Percentiles rank a stretch among this genome's conserved stretches.
These are phyloP conservation scores for Tolypeutes matacus DNA, from an alignment of 2,797 vertebrate species.

Conservation along the genomic window DNA sequence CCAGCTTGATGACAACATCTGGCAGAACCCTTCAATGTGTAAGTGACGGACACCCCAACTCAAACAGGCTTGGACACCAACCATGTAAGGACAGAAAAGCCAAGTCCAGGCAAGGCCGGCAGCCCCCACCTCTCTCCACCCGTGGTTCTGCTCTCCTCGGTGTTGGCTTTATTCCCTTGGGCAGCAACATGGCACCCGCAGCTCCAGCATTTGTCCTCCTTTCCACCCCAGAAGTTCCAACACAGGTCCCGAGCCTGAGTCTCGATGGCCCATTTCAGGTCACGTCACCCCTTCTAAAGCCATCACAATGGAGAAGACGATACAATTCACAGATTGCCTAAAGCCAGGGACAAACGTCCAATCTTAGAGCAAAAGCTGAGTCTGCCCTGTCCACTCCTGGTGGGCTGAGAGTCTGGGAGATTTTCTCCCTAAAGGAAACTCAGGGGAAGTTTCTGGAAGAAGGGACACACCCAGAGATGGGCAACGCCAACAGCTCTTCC, in stretches of 20 bases:
- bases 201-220: background rate
- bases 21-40: background rate
- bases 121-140: too few relatives aligned
- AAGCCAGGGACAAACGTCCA: fast-evolving
- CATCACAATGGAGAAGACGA: background rate
- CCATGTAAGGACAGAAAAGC: background rate
- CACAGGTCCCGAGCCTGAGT: background rate
- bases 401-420: too few relatives aligned
- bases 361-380: fast-evolving
- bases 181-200: background rate
- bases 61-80: background rate
- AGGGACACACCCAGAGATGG: background rate
- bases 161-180: too few relatives aligned
- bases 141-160: background rate
- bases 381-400: too few relatives aligned
- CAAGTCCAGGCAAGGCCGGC: background rate
- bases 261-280: background rate
- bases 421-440: background rate
- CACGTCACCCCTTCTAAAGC: background rate
- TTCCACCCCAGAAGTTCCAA: background rate
- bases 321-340: background rate
- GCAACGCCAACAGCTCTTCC: background rate
- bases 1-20: background rate
- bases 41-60: background rate
- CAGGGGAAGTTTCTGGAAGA: background rate